Evolutionary conservation across 2,113 vertebrate genomes (phyloP), one percentile per base, ranked within the genome.

Genomic region (Gadus macrocephalus): DNA sequence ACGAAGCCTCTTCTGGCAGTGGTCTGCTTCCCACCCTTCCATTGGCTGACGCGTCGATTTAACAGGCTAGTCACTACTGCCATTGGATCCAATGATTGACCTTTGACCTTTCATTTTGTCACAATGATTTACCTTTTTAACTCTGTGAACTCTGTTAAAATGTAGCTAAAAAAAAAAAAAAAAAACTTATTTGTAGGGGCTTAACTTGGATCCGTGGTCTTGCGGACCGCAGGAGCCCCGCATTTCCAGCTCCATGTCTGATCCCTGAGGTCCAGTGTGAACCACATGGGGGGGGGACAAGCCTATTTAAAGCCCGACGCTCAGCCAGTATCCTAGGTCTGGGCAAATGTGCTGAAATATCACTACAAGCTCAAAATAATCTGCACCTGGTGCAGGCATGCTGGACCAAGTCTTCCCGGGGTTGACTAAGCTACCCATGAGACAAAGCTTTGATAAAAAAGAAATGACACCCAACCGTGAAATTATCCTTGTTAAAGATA

Each of bases 301-400:
- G 58, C 79, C 90, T 92, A 92, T 91, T 91, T 92, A 89, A 89
- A 90, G 87, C 80, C 1, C 22, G 72, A 74, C 82, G 81, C 87
- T 83, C 78, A 79, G 82, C 20, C 67, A 79, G 80, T 75, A 68
- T 77, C 38, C 59, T 73, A 78, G 68, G 88, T 89, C 84, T 82
- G 78, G 49, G 79, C 83, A 90, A 91, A 91, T 72, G 81, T 79
- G 86, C 88, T 90, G 83, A 90, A 92, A 90, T 90, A 92, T 89
- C 88, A 83, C 0, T 67, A 85, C 71, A 79, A 75, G 74, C 87
- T 88, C 81, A 84, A 90, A 91, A 92, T 90, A 90, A 89, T 80
- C 90, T 85, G 90, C 91, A 91, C 90, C 91, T 92, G 91, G 90
- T 89, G 87, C 85, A 62, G 81, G 83, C 73, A 76, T 60, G 83